A percentile compares a stretch with the other conserved stretches of the same genome.
Evolutionary conservation across 2,888 invertebrate species (phyloP).

Genomic region (Drosophila peninsularis): DNA sequence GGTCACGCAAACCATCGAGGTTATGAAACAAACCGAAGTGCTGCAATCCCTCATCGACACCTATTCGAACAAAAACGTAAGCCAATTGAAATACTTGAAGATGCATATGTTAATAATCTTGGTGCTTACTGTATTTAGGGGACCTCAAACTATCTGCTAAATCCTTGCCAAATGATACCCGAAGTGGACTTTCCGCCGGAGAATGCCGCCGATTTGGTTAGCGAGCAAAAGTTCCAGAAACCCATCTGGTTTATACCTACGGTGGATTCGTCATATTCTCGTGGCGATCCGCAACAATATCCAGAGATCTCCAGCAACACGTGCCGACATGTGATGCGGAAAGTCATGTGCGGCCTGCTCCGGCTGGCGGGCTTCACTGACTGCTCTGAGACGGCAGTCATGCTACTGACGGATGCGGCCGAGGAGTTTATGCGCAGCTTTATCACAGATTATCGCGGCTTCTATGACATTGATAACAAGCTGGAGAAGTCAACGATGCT

Average conservation of each 20-base stretch:
- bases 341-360: conserved; percentile 82
- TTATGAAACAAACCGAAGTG: conserved; percentile 85
- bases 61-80: conserved; percentile 83
- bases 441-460: conserved; percentile 64
- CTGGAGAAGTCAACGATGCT: conserved; percentile 63
- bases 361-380: conserved; percentile 84
- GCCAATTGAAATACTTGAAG: conserved; percentile 5
- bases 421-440: conserved; percentile 82
- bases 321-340: conserved; percentile 78
- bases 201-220: conserved; percentile 82
- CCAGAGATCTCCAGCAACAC: conserved; percentile 73
- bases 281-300: conserved; percentile 74
- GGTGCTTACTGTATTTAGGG: conserved; percentile 66
- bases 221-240: conserved; percentile 82
- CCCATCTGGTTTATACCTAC: conserved; percentile 84
- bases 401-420: conserved; percentile 81
- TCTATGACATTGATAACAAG: conserved; percentile 57
- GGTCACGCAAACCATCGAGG: conserved; percentile 84
- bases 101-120: background rate
- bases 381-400: conserved; percentile 80
- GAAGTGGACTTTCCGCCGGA: conserved; percentile 84
- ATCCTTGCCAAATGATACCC: conserved; percentile 84
- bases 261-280: conserved; percentile 79
- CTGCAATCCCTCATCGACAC: conserved; percentile 84
- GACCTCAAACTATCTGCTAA: conserved; percentile 81